Conservation (phyloP, 2,888 invertebrate species). For the Chromoteleia sp. region DNA sequence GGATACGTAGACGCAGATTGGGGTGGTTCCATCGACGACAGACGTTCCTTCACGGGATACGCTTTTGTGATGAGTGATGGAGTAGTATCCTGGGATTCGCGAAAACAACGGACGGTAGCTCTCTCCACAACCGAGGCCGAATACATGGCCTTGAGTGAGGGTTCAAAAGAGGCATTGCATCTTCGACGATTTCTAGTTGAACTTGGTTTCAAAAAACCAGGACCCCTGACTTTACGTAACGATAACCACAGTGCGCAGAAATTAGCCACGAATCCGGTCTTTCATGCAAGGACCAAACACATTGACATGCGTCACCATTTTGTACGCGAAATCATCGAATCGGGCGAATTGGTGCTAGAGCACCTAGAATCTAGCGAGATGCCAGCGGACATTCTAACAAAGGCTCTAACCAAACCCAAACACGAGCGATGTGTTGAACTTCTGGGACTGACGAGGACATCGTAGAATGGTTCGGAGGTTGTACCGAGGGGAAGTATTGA, state of each 20-base stretch:
- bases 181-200: not conserved
- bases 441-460: not conserved
- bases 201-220: not conserved
- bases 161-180: not conserved
- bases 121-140: slow-evolving; percentile 3
- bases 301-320: slow-evolving; percentile 16
- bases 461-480: slow-evolving; percentile 6
- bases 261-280: slow-evolving; percentile 1
- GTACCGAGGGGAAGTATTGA: slow-evolving; percentile 18
- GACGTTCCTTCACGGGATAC: slow-evolving; percentile 5
- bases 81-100: slow-evolving; percentile 8
- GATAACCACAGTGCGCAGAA: not conserved
- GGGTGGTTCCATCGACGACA: not conserved
- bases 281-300: slow-evolving; percentile 11
- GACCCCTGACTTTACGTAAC: not conserved
- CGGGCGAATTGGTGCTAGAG: not conserved
- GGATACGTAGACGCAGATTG: slow-evolving; percentile 17
- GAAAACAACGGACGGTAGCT: slow-evolving; percentile 11
- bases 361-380: not conserved
- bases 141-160: slow-evolving; percentile 3
- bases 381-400: no score
- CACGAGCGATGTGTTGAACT: not conserved
- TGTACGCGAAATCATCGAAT: slow-evolving; percentile 14
- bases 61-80: not conserved
- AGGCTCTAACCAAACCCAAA: not conserved